Evolutionary conservation across 2,888 invertebrate species (phyloP).

Genomic region (Drosophila recens): DNA sequence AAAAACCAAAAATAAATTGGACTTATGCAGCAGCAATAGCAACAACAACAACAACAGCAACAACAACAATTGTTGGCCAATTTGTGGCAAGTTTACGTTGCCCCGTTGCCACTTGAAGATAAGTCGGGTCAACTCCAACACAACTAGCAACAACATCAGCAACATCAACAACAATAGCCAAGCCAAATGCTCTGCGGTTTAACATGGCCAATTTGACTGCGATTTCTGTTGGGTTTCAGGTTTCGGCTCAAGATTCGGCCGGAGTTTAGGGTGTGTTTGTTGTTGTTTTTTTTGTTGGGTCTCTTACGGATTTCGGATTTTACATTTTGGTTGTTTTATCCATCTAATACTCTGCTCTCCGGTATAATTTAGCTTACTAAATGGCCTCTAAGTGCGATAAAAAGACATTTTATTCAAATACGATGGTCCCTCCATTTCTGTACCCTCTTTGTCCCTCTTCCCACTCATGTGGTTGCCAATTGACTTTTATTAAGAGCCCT

Average conservation of each 20-base stretch:
- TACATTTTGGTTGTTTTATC: conserved; percentile 37
- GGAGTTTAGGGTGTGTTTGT: conserved; percentile 17
- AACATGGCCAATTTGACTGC: conserved; percentile 77
- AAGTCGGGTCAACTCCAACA: conserved; percentile 75
- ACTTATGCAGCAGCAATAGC: conserved; percentile 65
- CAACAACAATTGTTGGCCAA: conserved; percentile 62
- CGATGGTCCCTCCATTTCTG: not conserved
- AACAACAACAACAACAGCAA: conserved; percentile 34
- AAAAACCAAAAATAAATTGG: conserved; percentile 72
- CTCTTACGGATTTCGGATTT: conserved; percentile 27
- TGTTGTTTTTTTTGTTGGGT: not conserved
- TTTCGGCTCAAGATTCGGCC: conserved; percentile 16
- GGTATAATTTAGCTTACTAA: conserved; percentile 75
- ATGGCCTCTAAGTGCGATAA: conserved; percentile 78
- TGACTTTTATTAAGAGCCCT: conserved; percentile 71
- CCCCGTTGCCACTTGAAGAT: conserved; percentile 65
- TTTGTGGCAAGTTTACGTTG: conserved; percentile 78
- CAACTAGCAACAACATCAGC: conserved; percentile 60
- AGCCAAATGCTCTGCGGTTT: conserved; percentile 70
- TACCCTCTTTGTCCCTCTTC: not conserved
- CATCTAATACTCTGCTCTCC: conserved; percentile 58
- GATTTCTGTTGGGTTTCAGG: conserved; percentile 60
- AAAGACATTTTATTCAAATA: conserved; percentile 76
- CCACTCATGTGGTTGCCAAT: conserved; percentile 53
- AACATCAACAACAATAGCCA: conserved; percentile 30